phyloP scores from a whole-genome alignment of 2,113 vertebrate species.

The Plestiodon gilberti region DNA sequence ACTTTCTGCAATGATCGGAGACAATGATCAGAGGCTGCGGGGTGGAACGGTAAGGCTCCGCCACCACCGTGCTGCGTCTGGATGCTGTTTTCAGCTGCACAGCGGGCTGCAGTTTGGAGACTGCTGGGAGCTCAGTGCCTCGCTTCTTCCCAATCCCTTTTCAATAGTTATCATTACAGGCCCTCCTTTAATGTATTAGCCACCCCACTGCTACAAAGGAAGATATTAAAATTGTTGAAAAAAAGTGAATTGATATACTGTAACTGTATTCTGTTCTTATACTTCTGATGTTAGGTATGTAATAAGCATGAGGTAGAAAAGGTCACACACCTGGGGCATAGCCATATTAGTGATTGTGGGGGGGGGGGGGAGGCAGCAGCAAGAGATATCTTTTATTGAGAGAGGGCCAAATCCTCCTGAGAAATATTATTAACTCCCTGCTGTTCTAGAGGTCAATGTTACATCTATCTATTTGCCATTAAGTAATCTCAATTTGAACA shows the following conservation, averaged over 20 bases:
- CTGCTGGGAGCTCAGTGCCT: too few relatives aligned
- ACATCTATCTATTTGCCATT: conserved; percentile 6
- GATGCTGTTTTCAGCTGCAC: too few relatives aligned
- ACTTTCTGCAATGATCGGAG: too few relatives aligned
- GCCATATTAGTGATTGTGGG: neutral
- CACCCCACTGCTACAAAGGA: too few relatives aligned
- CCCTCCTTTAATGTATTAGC: neutral
- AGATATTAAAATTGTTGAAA: too few relatives aligned
- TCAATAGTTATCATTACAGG: neutral
- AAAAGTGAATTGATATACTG: too few relatives aligned
- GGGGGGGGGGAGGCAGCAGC: neutral
- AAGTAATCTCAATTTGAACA: conserved; percentile 22
- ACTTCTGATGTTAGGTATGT: neutral
- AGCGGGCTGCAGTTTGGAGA: too few relatives aligned
- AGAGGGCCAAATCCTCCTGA: neutral
- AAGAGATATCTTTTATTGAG: neutral
- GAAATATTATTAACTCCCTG: neutral
- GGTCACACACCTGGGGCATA: neutral
- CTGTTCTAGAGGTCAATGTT: neutral
- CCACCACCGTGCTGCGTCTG: too few relatives aligned
- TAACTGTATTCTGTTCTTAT: neutral
- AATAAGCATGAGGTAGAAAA: neutral
- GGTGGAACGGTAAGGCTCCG: too few relatives aligned
- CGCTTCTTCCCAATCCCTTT: neutral
- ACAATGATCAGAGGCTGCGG: too few relatives aligned